A percentile compares a stretch with the other conserved stretches of the same genome.
Evolutionary conservation across 1,140 invertebrate genomes (phyloP).

Genomic region (Tribolium madens): DNA sequence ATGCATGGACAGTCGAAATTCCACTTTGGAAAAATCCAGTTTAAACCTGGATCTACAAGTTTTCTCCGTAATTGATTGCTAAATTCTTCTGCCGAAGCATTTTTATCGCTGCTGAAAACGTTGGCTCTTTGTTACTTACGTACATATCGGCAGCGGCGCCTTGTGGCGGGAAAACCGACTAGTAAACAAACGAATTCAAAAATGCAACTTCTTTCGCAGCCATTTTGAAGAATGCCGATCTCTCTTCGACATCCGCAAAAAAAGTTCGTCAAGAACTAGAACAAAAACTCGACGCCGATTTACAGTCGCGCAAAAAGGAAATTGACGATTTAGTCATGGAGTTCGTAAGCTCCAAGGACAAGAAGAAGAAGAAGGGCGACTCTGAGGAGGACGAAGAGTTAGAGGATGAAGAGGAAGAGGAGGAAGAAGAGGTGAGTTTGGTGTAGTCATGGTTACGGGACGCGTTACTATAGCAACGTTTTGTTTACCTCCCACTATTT

Average conservation of each 20-base stretch:
- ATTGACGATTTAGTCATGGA: constrained; percentile 88
- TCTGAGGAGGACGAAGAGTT: constrained; percentile 70
- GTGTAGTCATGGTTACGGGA: no score
- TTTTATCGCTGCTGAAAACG: constrained; percentile 4
- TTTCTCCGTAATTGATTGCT: constrained; percentile 4
- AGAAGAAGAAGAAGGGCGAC: constrained; percentile 68
- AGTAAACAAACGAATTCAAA: constrained; percentile 27
- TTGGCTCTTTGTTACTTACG: constrained; percentile 13
- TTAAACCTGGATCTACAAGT: constrained; percentile 11
- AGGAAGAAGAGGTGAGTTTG: constrained; percentile 68
- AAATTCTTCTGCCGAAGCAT: background rate
- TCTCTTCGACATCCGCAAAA: constrained; percentile 86
- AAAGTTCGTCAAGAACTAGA: constrained; percentile 91
- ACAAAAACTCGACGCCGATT: constrained; percentile 81
- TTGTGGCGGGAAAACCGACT: constrained; percentile 14
- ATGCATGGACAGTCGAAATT: constrained; percentile 31
- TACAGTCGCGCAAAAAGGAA: constrained; percentile 83
- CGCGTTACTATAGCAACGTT: background rate
- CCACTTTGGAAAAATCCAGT: constrained; percentile 26
- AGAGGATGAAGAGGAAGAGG: constrained; percentile 74
- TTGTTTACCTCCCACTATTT: background rate
- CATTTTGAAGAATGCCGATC: constrained; percentile 89
- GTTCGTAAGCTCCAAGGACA: constrained; percentile 73
- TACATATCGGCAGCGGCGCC: background rate
- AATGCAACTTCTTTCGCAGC: constrained; percentile 67